Evolutionary conservation across 2,888 invertebrate genomes (phyloP), one percentile per base, ranked within the genome.

Genomic region (Agrotis segetum): DNA sequence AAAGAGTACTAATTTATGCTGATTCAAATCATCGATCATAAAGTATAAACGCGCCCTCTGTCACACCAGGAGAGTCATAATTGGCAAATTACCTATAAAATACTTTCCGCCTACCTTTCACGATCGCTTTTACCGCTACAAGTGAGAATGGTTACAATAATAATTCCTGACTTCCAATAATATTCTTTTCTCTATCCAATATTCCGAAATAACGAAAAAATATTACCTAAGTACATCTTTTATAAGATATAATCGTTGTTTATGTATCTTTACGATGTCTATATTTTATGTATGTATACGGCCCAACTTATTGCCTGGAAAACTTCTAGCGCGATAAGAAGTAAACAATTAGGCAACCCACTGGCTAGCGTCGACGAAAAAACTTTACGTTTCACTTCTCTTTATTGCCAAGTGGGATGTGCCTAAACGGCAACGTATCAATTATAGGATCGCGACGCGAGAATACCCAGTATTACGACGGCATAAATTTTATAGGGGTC

Each of bases 401-500:
- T 87, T 85, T 85, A 85, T 72, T 60, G 19, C 80, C 19, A 58
- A 58, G 52, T 74, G 55, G 72, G 77, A 78, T 77, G 73, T 70
- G 71, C 71, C 82, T 70, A 74, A 85, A 82, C 85, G 79, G 69
- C 64, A 77, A 88, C 85, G 89, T 89, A 89, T 89, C 90, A 91
- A 91, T 90, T 90, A 91, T 88, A 83, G 80, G 88, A 87, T 89
- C 86, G 82, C 78, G 67, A 80, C 71, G 78, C 77, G 81, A 82
- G 79, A 87, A 87, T 83, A 83, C 81, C 81, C 83, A 86, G 86
- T 60, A 83, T 90, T 88, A 90, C 87, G 88, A 86, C 73, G 80
- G 82, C 88, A 90, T 91, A 91, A 91, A 91, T 89, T 91, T 91
- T 89, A 91, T 89, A 83, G 85, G 82, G 90, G 90, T 88, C 87